Base-by-base conservation (phyloP, 92 coral and sea anemone species). In the Ricordea florida region DNA sequence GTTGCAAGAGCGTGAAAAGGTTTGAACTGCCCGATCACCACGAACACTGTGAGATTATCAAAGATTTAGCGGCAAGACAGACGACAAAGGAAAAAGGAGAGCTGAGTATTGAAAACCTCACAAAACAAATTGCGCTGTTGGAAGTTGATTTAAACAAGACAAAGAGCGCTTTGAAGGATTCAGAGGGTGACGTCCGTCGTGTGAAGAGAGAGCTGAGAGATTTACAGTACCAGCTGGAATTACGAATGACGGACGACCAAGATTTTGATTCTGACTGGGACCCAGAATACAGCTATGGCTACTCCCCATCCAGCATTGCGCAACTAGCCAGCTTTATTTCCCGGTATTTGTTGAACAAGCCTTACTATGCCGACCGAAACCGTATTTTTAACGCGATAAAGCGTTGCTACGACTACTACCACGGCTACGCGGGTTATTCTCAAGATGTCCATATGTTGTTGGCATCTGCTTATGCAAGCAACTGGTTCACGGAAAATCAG, bases 341-440 rank as follows among this genome's bases (percentile, higher is more conserved):
- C 6, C 90, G 94, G 21, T 83, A 85, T 79, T 47, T 96, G 69
- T 86, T 96, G 36, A 85, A 86, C 70, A 92, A 92, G 46, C 99
- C 99, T 0, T 96, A 82, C 55, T 96, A 96, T 62, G 71, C 92
- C 10, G 99, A 96, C 51, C 84, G 99, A 6, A 92, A 96, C 53
- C 97, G 99, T 43, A 89, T 89, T 63, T 96, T 92, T 84, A 96
- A 93, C 46, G 96, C 99, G 35, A 76, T 84, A 3, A 96, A 96
- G 55, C 99, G 99, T n/a, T 96, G 99, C 79, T 90, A 89, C 48
- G 99, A 96, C 61, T 96, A 89, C 41, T 96, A 96, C 69, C 97
- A 92, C 61, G 78, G 92, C 2, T 96, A 83, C 42, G 97, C 99
- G 2, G 97, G 99, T 2, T 96, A 96, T 46, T 89, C 96, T 5